Conservation (phyloP, 2,888 invertebrate genomes). For the Cantharis nigra region DNA sequence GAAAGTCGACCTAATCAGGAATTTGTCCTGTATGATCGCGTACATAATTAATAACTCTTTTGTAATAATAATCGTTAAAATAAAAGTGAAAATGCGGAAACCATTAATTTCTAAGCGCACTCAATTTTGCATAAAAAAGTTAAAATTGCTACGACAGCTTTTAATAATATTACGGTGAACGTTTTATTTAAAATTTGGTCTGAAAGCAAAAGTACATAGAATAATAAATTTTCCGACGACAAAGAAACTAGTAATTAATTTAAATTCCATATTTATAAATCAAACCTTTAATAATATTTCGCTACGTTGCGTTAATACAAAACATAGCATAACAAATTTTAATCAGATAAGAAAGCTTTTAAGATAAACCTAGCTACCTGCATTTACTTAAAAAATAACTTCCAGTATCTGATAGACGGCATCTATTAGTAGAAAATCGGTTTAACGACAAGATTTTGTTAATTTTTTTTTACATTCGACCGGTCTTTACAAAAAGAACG, state of each 20-base stretch:
- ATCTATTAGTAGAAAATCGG: slow-evolving; percentile 27
- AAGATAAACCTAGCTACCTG: slow-evolving; percentile 24
- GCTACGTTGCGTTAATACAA: slow-evolving; percentile 10
- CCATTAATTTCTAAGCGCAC: slow-evolving; percentile 3
- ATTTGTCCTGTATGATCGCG: slow-evolving; percentile 8
- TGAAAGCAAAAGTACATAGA: neutral
- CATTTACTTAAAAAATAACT: slow-evolving; percentile 25
- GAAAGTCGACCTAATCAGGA: slow-evolving; percentile 11
- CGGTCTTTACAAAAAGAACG: neutral
- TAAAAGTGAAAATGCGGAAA: slow-evolving; percentile 8
- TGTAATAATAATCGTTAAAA: slow-evolving; percentile 13
- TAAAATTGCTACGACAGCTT: neutral
- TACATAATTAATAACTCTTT: slow-evolving; percentile 18
- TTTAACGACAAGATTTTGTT: slow-evolving; percentile 28
- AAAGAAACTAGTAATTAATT: slow-evolving; percentile 22
- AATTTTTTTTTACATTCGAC: slow-evolving; percentile 1
- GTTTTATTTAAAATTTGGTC: neutral
- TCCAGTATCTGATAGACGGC: slow-evolving; percentile 29
- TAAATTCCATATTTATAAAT: slow-evolving; percentile 1
- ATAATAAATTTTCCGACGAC: neutral
- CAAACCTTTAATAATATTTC: slow-evolving; percentile 12
- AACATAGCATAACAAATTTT: slow-evolving; percentile 16
- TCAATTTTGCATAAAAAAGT: slow-evolving; percentile 4
- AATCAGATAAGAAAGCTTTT: slow-evolving; percentile 30
- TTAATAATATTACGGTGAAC: neutral